Base-by-base conservation (phyloP, 2,113 vertebrate genomes). In the Dendropsophus ebraccatus region DNA sequence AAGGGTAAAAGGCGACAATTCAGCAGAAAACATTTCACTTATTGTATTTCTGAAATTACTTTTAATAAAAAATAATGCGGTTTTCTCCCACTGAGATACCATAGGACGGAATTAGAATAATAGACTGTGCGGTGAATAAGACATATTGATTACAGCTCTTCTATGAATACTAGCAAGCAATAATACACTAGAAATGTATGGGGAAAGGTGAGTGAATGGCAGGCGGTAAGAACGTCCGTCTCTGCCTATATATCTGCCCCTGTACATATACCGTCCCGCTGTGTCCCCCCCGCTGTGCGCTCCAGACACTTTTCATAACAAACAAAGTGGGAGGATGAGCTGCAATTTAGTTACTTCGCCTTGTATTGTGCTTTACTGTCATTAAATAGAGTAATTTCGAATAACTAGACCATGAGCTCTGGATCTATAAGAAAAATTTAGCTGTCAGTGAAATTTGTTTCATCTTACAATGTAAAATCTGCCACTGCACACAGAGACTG, bases 401-500 rank as follows among this genome's bases (percentile, higher is more conserved):
- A 62, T 75, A 84, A 84, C 62, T 49, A 75, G 82, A 23, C 47
- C 72, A 62, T 25, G 23, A 85, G 30, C 6, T 19, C 73, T 77
- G 73, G 83, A 77, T 85, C 72, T 85, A 76, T 76, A 85, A 62
- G 72, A 35, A 84, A 8, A 77, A 23, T n/a, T 77, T 77, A 76
- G 19, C 37, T 35, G 28, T 65, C 73, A 35, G 17, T 52, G 73
- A 77, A 52, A 62, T 62, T 9, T 50, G 56, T 77, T 52, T 65
- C 19, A 52, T 50, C 72, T 84, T 23, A 84, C 35, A 84, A 84
- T 45, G 16, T 75, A 56, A 47, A 47, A 47, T 60, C 11, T 45
- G 35, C 21, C 23, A 50, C 37, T 23, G 37, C 41, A 11, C 28
- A 49, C 28, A 35, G 17, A 49, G 75, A 30, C 35, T 41, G 32